Percentiles rank a stretch among this genome's conserved stretches.
phyloP scores from a whole-genome alignment of 1,140 invertebrate species.

The Idris sp. region DNA sequence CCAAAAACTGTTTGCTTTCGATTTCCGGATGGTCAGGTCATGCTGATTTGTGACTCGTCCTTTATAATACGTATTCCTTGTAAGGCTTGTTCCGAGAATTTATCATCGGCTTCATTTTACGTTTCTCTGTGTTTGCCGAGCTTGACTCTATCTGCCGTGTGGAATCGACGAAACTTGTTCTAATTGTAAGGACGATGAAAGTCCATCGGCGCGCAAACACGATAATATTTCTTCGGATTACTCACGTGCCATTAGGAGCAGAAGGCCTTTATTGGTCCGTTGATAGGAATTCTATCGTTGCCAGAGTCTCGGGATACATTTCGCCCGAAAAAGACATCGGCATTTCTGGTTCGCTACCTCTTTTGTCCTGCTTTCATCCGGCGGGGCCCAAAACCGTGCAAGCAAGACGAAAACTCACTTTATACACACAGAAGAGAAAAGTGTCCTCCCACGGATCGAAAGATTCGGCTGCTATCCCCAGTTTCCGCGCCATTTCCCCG shows the following conservation, averaged over 20 bases:
- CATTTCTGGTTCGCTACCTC: slow-evolving; percentile 72
- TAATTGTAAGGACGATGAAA: slow-evolving; percentile 52
- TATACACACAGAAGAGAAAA: slow-evolving; percentile 40
- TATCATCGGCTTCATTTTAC: slow-evolving; percentile 17
- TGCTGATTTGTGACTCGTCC: slow-evolving; percentile 15
- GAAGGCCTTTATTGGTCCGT: slow-evolving; percentile 70
- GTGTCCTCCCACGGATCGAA: slow-evolving; percentile 75
- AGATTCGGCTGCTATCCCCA: slow-evolving; percentile 75
- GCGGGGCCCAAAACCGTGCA: slow-evolving; percentile 47
- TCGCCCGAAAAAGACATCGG: slow-evolving; percentile 62
- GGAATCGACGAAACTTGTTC: slow-evolving; percentile 41
- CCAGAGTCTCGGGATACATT: slow-evolving; percentile 47
- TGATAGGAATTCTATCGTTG: slow-evolving; percentile 71
- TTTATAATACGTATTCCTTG: slow-evolving; percentile 2
- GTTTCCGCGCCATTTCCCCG: slow-evolving; percentile 79
- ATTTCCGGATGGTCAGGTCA: not conserved
- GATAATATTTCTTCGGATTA: slow-evolving; percentile 70
- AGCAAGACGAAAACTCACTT: slow-evolving; percentile 38
- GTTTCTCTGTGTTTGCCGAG: slow-evolving; percentile 11
- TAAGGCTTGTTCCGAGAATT: slow-evolving; percentile 25
- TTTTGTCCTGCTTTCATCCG: slow-evolving; percentile 69
- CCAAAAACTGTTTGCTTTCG: not conserved
- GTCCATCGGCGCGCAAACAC: slow-evolving; percentile 53
- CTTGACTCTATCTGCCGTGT: slow-evolving; percentile 31
- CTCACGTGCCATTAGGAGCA: slow-evolving; percentile 76